Base-by-base conservation (phyloP, 2,797 vertebrate species). In the Poecilia gillii region DNA sequence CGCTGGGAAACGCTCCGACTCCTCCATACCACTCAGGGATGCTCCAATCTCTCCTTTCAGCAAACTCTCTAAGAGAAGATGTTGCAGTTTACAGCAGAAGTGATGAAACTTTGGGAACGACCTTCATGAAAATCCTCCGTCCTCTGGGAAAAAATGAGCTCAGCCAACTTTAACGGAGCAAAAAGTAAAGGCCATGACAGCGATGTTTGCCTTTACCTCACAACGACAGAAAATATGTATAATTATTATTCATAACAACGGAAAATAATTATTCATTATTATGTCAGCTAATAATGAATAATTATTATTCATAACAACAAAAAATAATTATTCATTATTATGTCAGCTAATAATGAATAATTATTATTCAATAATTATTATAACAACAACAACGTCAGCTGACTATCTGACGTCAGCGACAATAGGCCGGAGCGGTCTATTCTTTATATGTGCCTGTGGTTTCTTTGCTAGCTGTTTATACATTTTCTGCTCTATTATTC, bases 41-140 rank as follows among this genome's bases (percentile, higher is more conserved):
- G 88, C 88, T 89, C 90, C 93, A 87, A 91, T 85, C 90, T 86
- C 85, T 81, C 73, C 88, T 88, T 85, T 90, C 84, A 90, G 84
- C 68, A 1, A 43, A 49, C 68, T 78, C 79, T 86, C 78, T 53
- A 80, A 74, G 73, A 87, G 83, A 18, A 4, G 70, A 76, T 79
- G 79, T 66, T 89, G 84, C 75, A 36, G 25, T 83, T 81, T 85
- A 51, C 89, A 87, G 82, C 0, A 12, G 55, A 57, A 80, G 80
- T 88, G 85, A 90, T 89, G 84, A 74, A 72, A 85, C 82, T 89
- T 87, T 83, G 82, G 80, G 72, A 76, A 71, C 79, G 87, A 93
- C 92, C 91, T 92, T 91, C 91, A 90, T 89, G 71, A 82, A 84
- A 89, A 89, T 79, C 82, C 78, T 3, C 64, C 14, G 84, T 87